These are phyloP conservation scores for Trissolcus basalis DNA, from an alignment of 1,140 invertebrate species.

Conservation along the genomic window DNA sequence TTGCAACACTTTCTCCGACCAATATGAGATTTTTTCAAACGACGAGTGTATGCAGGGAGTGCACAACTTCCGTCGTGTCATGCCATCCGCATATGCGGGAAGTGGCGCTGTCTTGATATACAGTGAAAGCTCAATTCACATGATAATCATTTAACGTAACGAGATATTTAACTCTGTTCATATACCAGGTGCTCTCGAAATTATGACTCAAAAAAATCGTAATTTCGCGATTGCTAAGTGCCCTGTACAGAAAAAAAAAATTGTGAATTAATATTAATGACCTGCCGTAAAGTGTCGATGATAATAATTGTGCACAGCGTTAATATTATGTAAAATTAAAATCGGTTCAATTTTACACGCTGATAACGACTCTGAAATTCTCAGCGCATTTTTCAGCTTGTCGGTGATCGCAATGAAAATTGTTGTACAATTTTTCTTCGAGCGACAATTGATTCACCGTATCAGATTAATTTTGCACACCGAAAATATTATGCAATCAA, in stretches of 20 bases:
- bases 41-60: slow-evolving; percentile 23
- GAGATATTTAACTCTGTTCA: slow-evolving; percentile 1
- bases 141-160: slow-evolving; percentile 54
- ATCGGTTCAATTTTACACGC: too few relatives aligned
- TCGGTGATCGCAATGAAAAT: too few relatives aligned
- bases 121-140: slow-evolving; percentile 56
- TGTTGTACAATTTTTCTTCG: slow-evolving; percentile 13
- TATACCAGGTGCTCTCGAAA: too few relatives aligned
- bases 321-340: too few relatives aligned
- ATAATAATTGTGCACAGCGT: too few relatives aligned
- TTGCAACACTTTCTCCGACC: slow-evolving; percentile 30
- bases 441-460: slow-evolving; percentile 19
- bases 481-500: slow-evolving; percentile 31
- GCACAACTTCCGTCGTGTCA: slow-evolving; percentile 45
- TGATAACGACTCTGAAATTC: too few relatives aligned
- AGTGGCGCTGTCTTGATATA: slow-evolving; percentile 37
- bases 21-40: slow-evolving; percentile 36
- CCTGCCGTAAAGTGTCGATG: too few relatives aligned
- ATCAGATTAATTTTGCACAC: slow-evolving; percentile 28
- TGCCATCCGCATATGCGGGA: slow-evolving; percentile 48
- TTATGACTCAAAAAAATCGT: too few relatives aligned
- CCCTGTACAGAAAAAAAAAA: too few relatives aligned
- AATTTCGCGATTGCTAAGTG: too few relatives aligned
- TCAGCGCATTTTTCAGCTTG: too few relatives aligned
- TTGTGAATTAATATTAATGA: too few relatives aligned